Evolutionary conservation across 1,140 invertebrate species (phyloP).

Genomic region (Heliconius hewitsoni): DNA sequence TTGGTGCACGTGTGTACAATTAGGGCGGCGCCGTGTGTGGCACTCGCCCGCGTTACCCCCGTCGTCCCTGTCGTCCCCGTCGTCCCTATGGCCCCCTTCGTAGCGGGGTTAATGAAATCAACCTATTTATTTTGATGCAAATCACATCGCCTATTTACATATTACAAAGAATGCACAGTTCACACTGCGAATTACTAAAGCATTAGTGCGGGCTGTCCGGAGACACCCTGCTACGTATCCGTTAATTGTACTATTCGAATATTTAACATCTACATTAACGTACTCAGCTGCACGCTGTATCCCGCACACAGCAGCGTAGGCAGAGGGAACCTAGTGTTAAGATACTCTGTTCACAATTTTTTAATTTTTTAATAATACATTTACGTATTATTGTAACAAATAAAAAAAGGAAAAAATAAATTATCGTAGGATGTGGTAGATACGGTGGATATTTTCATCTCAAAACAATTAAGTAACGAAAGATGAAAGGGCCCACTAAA

Average conservation of each 20-base stretch:
- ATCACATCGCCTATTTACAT: not conserved
- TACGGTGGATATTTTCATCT: not conserved
- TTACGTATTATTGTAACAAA: too few relatives aligned
- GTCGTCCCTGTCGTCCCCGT: too few relatives aligned
- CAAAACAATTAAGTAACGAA: not conserved
- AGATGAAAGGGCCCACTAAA: constrained; percentile 45
- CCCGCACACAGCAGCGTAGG: too few relatives aligned
- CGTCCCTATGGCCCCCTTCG: not conserved
- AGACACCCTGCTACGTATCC: not conserved
- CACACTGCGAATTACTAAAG: not conserved
- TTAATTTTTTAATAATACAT: too few relatives aligned
- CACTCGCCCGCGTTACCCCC: not conserved
- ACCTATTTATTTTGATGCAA: not conserved
- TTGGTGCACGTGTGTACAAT: constrained; percentile 8
- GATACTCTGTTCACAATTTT: too few relatives aligned
- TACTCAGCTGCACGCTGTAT: too few relatives aligned
- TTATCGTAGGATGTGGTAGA: not conserved
- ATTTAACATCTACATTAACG: not conserved
- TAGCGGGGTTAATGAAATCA: not conserved
- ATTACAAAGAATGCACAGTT: not conserved
- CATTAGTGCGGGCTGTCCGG: not conserved
- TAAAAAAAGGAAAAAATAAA: not conserved
- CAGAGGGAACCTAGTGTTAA: too few relatives aligned
- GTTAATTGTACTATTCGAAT: not conserved
- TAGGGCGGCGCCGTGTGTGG: not conserved